These are phyloP conservation scores for Melinaea marsaeus DNA, from an alignment of 2,888 invertebrate genomes.

Conservation along the genomic window DNA sequence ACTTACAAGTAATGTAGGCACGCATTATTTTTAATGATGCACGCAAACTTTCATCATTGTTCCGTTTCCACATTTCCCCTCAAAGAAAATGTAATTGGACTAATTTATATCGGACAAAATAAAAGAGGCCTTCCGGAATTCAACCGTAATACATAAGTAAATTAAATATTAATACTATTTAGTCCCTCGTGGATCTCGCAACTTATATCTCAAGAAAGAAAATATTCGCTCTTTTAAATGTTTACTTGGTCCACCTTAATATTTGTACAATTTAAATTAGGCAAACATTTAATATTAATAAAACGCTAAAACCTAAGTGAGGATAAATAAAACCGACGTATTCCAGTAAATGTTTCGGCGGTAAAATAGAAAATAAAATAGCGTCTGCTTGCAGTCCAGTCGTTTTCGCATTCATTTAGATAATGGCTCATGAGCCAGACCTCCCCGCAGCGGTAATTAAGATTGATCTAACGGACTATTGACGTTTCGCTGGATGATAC, in stretches of 20 bases:
- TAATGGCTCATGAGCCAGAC: constrained; percentile 56
- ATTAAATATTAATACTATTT: constrained; percentile 16
- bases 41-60: neutral
- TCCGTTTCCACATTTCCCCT: neutral
- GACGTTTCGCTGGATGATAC: constrained; percentile 43
- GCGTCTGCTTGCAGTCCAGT: constrained; percentile 14
- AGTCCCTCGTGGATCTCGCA: constrained; percentile 12
- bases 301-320: neutral
- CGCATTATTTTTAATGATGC: constrained; percentile 1
- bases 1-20: neutral
- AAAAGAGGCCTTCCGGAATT: constrained; percentile 11
- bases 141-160: constrained; percentile 8
- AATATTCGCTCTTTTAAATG: neutral
- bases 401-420: constrained; percentile 54
- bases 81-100: constrained; percentile 4
- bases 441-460: constrained; percentile 55
- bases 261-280: neutral
- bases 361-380: constrained; percentile 18
- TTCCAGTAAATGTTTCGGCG: constrained; percentile 17
- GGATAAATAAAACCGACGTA: constrained; percentile 3
- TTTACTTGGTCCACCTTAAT: neutral
- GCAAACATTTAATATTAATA: neutral
- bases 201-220: constrained; percentile 4
- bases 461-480: constrained; percentile 53
- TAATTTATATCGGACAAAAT: constrained; percentile 11